phyloP scores from a whole-genome alignment of 2,797 vertebrate genomes.

The Furcifer pardalis region DNA sequence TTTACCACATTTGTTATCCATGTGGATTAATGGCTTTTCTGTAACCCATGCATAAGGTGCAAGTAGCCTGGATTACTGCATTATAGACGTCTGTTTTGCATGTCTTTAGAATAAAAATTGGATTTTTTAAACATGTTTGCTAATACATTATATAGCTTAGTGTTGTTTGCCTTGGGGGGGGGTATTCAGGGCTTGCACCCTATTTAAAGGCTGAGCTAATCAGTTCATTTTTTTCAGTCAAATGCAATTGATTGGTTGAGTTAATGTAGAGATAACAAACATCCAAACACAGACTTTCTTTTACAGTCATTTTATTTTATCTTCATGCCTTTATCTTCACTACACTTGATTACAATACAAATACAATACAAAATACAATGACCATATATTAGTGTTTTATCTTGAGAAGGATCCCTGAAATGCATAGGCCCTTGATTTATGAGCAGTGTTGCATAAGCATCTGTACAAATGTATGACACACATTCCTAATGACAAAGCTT shows the following conservation, averaged over 20 bases:
- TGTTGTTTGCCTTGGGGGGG: no score
- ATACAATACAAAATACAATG: slow-evolving; percentile 77
- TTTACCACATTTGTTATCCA: not conserved
- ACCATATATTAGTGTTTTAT: slow-evolving; percentile 70
- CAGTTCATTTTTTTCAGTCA: not conserved
- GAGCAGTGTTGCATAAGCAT: slow-evolving; percentile 63
- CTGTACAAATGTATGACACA: slow-evolving; percentile 62
- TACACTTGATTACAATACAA: slow-evolving; percentile 76
- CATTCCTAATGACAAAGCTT: slow-evolving; percentile 54
- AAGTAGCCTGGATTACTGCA: not conserved
- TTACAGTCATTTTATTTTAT: slow-evolving; percentile 72
- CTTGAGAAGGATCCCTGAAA: slow-evolving; percentile 67
- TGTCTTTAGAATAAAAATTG: not conserved
- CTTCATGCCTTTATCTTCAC: slow-evolving; percentile 73
- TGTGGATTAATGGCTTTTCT: not conserved
- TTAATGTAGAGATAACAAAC: slow-evolving; percentile 18
- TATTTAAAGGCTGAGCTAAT: not conserved
- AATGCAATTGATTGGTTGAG: rapidly evolving
- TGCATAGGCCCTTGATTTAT: slow-evolving; percentile 70
- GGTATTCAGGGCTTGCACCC: not conserved
- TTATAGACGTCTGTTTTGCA: not conserved
- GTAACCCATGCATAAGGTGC: not conserved
- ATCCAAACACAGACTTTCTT: slow-evolving; percentile 41
- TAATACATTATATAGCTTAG: not conserved
- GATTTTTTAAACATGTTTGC: not conserved